A percentile compares a stretch with the other conserved stretches of the same genome.
These are phyloP conservation scores for Lottia gigantea DNA, from an alignment of 2,888 invertebrate species.

Conservation along the genomic window DNA sequence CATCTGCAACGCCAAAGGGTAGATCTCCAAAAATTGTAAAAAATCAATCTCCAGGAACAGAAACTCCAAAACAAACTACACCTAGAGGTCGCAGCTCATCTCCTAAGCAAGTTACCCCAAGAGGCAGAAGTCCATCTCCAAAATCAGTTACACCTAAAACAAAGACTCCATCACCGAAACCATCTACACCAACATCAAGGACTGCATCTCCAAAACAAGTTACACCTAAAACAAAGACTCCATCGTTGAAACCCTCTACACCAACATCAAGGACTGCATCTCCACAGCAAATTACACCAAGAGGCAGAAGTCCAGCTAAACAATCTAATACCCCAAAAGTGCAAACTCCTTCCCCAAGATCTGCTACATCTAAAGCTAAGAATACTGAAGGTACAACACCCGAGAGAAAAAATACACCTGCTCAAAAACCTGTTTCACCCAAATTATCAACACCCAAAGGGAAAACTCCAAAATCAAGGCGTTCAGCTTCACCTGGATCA, in stretches of 20 bases:
- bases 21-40: conserved; percentile 11
- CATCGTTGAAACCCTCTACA: conserved; percentile 14
- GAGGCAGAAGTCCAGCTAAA: neutral
- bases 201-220: conserved; percentile 20
- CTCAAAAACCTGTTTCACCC: neutral
- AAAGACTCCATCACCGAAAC: conserved; percentile 19
- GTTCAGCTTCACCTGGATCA: conserved; percentile 12
- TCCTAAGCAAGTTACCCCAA: conserved; percentile 23
- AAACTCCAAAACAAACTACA: neutral
- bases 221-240: conserved; percentile 14
- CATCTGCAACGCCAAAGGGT: conserved; percentile 13
- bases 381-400: conserved; percentile 13
- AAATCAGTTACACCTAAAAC: conserved; percentile 19
- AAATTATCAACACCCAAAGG: neutral
- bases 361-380: conserved; percentile 21
- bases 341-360: conserved; percentile 7
- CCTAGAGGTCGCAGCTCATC: conserved; percentile 24
- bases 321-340: neutral
- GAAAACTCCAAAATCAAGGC: conserved; percentile 16
- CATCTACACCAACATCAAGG: neutral
- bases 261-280: conserved; percentile 15
- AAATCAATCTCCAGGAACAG: neutral
- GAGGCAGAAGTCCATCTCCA: conserved; percentile 15
- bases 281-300: conserved; percentile 14
- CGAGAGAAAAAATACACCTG: neutral